Base-by-base conservation (phyloP, 2,888 invertebrate genomes). In the Stenurella melanura region DNA sequence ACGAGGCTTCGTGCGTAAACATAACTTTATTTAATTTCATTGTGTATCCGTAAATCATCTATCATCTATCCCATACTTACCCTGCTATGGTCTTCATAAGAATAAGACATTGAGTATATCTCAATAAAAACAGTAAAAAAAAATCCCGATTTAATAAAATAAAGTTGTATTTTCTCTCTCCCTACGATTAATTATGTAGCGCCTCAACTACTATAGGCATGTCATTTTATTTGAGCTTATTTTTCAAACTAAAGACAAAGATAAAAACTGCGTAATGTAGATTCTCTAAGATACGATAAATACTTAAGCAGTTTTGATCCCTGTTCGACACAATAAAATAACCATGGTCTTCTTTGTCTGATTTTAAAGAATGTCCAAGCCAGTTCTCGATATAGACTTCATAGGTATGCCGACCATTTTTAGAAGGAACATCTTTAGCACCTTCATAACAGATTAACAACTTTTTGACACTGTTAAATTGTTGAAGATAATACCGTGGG, bases 401-500 rank as follows among this genome's bases (percentile, higher is more conserved):
- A 21, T 61, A 30, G 30, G 61, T 30, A 61, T 61, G 61, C 61
- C 61, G 61, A 61, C 61, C 30, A 61, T 61, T 61, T 61, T 26
- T 61, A 61, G 61, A 61, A 61, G 61, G 19, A 30, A 30, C 61
- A 21, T 61, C 61, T 61, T 61, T 61, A 61, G 61, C 61, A 61
- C 26, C n/a, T 61, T 61, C n/a, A 15, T 15, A 61, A 61, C 21
- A 61, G 30, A 61, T 61, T 61, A 61, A 61, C 61, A 21, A 61
- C 26, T 61, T 61, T 61, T 30, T 61, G 61, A 61, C 61, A 61
- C 61, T 61, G 58, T 58, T 61, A 30, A 61, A 19, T 61, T 21
- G 61, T 21, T 61, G n/a, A 30, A 61, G 61, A 61, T 61, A 61
- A 61, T 61, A 61, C n/a, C 21, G 26, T 12, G 12, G 21, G 58